phyloP scores from a whole-genome alignment of 2,113 vertebrate species.

The Xiphophorus maculatus region DNA sequence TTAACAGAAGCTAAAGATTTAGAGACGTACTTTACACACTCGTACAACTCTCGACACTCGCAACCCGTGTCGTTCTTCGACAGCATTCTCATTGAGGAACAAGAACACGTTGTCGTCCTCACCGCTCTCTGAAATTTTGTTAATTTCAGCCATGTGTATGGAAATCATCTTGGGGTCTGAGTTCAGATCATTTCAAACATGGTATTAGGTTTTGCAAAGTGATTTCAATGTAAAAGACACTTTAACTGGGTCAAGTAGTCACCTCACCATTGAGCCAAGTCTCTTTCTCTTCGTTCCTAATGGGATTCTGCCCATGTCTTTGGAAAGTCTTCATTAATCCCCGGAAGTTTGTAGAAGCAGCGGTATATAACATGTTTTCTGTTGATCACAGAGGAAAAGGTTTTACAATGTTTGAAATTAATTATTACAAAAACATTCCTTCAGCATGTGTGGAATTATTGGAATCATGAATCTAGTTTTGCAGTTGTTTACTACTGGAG shows the following conservation, averaged over 20 bases:
- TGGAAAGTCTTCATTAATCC: constrained; percentile 26
- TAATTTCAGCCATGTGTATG: not conserved
- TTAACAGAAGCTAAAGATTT: not conserved
- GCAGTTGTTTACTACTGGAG: no score
- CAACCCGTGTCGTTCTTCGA: constrained; percentile 9
- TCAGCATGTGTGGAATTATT: no score
- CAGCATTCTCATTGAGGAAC: constrained; percentile 32
- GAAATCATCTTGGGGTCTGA: constrained; percentile 46
- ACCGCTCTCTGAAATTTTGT: not conserved
- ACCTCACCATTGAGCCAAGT: constrained; percentile 34
- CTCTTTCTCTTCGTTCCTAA: constrained; percentile 27
- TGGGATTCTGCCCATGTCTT: constrained; percentile 8
- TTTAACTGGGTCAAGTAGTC: not conserved
- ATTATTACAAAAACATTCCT: not conserved
- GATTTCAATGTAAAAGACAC: not conserved
- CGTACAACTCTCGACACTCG: constrained; percentile 40
- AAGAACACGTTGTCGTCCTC: constrained; percentile 28
- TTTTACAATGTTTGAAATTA: not conserved
- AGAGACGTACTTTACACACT: constrained; percentile 31
- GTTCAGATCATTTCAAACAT: not conserved
- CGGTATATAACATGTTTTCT: constrained; percentile 38
- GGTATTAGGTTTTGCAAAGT: not conserved
- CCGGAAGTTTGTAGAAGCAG: constrained; percentile 10
- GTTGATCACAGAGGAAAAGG: not conserved
- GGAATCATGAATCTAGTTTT: no score